Conservation (phyloP, 2,888 invertebrate genomes). For the Pollenia griseotomentosa region DNA sequence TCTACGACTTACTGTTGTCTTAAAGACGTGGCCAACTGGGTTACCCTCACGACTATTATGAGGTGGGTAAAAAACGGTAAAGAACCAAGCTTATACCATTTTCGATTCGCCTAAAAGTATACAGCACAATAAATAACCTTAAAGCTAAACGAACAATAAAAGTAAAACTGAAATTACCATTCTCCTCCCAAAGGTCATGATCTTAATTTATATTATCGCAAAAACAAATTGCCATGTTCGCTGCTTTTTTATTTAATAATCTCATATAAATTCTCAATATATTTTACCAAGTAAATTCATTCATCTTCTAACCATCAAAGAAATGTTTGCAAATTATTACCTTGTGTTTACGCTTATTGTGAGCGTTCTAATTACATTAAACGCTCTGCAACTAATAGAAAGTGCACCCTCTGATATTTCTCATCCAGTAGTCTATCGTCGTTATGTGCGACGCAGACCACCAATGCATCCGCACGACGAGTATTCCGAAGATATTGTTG, state of each 20-base stretch:
- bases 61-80: too few species aligned
- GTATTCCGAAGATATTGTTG: slow-evolving; percentile 76
- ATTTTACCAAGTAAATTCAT: slow-evolving; percentile 46
- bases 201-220: slow-evolving; percentile 64
- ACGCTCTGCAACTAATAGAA: background rate
- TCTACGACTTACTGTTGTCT: too few species aligned
- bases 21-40: too few species aligned
- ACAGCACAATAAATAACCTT: background rate
- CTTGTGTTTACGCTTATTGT: background rate
- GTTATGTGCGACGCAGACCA: slow-evolving; percentile 75
- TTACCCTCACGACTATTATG: too few species aligned
- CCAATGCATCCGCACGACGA: slow-evolving; percentile 62
- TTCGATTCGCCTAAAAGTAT: slow-evolving; percentile 50
- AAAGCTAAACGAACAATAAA: background rate
- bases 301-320: slow-evolving; percentile 21
- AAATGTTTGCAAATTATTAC: slow-evolving; percentile 48
- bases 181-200: slow-evolving; percentile 51
- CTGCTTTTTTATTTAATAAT: slow-evolving; percentile 18
- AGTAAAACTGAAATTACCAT: background rate
- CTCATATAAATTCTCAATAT: background rate
- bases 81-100: too few species aligned
- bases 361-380: background rate
- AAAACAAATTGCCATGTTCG: slow-evolving; percentile 5
- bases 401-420: background rate
- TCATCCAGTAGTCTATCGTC: slow-evolving; percentile 72